Percentiles rank a stretch among this genome's conserved stretches.
Evolutionary conservation across 2,888 invertebrate species (phyloP).

Genomic region (Auanema freiburgensis): DNA sequence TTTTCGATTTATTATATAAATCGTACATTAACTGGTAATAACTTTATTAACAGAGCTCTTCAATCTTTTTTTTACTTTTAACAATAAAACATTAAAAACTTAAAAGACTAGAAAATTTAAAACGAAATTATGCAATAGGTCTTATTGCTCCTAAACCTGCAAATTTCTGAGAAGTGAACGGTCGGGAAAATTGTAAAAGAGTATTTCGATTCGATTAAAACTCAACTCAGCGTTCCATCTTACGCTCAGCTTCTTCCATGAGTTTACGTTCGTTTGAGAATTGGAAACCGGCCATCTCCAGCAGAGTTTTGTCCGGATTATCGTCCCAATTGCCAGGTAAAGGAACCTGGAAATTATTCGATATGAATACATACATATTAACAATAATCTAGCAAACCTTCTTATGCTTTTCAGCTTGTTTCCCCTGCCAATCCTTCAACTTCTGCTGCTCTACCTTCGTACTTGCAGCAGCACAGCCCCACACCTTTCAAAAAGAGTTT

Average conservation of each 20-base stretch:
- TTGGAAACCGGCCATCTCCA: slow-evolving; percentile 78
- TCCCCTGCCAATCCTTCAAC: slow-evolving; percentile 86
- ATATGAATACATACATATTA: not conserved
- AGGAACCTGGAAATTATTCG: slow-evolving; percentile 71
- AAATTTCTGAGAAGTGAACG: no score
- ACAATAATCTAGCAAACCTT: slow-evolving; percentile 67
- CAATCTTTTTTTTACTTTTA: no score
- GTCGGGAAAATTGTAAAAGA: no score
- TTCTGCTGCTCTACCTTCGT: slow-evolving; percentile 78
- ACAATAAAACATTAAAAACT: no score
- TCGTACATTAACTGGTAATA: no score
- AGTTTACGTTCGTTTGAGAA: slow-evolving; percentile 45
- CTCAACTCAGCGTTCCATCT: slow-evolving; percentile 19
- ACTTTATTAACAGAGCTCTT: no score
- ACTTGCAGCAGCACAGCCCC: slow-evolving; percentile 64
- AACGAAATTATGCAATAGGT: no score
- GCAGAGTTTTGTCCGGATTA: slow-evolving; percentile 87
- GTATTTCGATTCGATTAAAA: no score
- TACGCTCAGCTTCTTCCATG: slow-evolving; percentile 25
- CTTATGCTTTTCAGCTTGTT: slow-evolving; percentile 82
- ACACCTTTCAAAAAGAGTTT: slow-evolving; percentile 23
- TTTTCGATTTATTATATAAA: no score
- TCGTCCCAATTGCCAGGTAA: slow-evolving; percentile 89
- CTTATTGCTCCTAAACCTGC: no score
- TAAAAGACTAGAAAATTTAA: no score